Percentiles rank a stretch among this genome's conserved stretches.
phyloP scores from a whole-genome alignment of 2,888 invertebrate genomes.

The Trissolcus brochymenae region DNA sequence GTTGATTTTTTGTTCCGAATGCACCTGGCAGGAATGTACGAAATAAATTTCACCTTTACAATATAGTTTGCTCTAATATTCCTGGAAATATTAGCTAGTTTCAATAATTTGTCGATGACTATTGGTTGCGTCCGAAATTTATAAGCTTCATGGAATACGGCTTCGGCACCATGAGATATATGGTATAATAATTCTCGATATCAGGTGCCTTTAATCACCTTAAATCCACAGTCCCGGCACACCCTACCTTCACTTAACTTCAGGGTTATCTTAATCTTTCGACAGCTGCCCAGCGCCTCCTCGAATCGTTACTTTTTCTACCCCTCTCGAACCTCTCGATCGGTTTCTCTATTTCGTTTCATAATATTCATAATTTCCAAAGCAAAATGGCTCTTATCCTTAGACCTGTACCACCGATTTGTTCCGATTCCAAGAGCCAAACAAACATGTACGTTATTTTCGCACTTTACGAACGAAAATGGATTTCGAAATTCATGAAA shows the following conservation, averaged over 20 bases:
- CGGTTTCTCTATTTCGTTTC: conserved; percentile 59
- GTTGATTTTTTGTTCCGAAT: too few species aligned
- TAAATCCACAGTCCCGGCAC: conserved; percentile 74
- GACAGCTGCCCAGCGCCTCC: conserved; percentile 75
- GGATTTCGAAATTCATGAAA: conserved; percentile 40
- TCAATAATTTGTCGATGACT: conserved; percentile 52
- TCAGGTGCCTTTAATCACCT: conserved; percentile 76
- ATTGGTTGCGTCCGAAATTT: conserved; percentile 62
- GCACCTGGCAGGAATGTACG: too few species aligned
- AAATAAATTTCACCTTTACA: too few species aligned
- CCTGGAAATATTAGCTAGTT: conserved; percentile 49
- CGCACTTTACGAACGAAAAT: background rate
- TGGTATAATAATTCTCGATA: conserved; percentile 75
- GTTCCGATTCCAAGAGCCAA: background rate
- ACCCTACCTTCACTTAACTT: conserved; percentile 73
- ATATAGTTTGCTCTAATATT: conserved; percentile 12
- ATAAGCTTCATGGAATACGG: conserved; percentile 64
- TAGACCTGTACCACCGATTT: too few species aligned
- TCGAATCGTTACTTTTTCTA: conserved; percentile 63
- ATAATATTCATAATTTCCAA: conserved; percentile 17
- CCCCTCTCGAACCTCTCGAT: conserved; percentile 58
- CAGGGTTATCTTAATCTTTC: conserved; percentile 76
- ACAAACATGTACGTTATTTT: background rate
- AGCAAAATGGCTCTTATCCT: conserved; percentile 2
- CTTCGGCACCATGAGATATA: conserved; percentile 69